Evolutionary conservation across 64 coral and sea anemone genomes (phyloP), one percentile per base, ranked within the genome.

Genomic region (Anthopleura sola): DNA sequence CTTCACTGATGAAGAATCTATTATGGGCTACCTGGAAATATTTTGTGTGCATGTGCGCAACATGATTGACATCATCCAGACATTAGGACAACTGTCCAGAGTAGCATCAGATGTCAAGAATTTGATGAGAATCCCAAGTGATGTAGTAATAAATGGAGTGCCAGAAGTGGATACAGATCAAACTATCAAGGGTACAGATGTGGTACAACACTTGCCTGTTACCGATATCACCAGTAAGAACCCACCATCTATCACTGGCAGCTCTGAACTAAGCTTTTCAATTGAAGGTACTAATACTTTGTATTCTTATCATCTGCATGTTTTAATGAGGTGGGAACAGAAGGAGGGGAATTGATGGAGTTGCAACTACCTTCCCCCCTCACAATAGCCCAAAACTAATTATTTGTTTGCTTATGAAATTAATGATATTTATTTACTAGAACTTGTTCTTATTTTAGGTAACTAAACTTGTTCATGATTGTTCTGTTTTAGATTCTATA

Each of bases 61-160:
- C 80, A 95, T 99, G 97, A 89, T 99, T 83, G 97, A 99, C 62
- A 90, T 99, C 20, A 85, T 99, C 37, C 93, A 99, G 82, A 99
- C 97, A 81, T 62, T 99, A 8, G 90, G 86, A 19, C 97, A 99
- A 82, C 86, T 99, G 54, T 89, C 86, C 5, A 94, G 82, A 68
- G 75, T 99, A 17, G 51, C 49, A 26, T 81, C 44, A 34, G 87
- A 92, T 83, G 93, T 90, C 12, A 88, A 31, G 48, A 92, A 99
- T 75, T 53, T 99, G 48, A 90, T 92, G 2, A 85, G 85, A 75
- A 80, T 98, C 28, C 75, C 89, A 7, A 57, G 24, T 51, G 95
- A 94, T 24, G 78, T 86, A 12, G 83, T 94, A 20, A 83, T 85
- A 31, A 85, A 82, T 88, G 85, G 81, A 23, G 66, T 69, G 12